These are phyloP conservation scores for Caenorhabditis sulstoni DNA, from an alignment of 2,888 invertebrate genomes.

Conservation along the genomic window DNA sequence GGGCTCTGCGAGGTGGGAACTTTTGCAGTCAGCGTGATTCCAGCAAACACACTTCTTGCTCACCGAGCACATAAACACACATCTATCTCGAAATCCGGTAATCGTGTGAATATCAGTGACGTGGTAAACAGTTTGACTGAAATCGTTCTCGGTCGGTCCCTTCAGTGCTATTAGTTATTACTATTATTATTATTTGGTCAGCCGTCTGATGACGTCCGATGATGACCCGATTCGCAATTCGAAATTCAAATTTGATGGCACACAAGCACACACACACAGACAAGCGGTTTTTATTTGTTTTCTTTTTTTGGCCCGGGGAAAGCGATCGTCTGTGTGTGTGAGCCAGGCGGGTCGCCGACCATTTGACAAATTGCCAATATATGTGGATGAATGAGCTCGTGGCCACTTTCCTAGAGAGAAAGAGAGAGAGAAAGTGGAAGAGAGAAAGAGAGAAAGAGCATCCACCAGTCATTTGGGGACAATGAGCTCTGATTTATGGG, in stretches of 20 bases:
- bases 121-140: no score
- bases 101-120: not conserved
- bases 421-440: no score
- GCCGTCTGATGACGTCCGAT: slow-evolving; percentile 3
- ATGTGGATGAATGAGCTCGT: not conserved
- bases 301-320: not conserved
- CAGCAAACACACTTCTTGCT: no score
- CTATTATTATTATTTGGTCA: slow-evolving; percentile 6
- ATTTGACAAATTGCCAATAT: slow-evolving; percentile 4
- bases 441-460: no score
- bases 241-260: slow-evolving; percentile 11
- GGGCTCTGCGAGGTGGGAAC: no score
- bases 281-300: not conserved
- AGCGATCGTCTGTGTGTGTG: not conserved
- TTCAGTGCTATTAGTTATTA: not conserved
- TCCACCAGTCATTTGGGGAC: no score
- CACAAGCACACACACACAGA: not conserved
- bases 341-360: not conserved
- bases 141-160: no score
- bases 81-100: not conserved
- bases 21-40: no score
- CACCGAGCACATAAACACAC: not conserved
- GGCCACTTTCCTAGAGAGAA: not conserved
- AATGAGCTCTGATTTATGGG: no score
- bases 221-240: not conserved